Percentiles rank a stretch among this genome's conserved stretches.
Conservation (phyloP, 2,797 vertebrate species). For the Sarcoramphus papa region DNA sequence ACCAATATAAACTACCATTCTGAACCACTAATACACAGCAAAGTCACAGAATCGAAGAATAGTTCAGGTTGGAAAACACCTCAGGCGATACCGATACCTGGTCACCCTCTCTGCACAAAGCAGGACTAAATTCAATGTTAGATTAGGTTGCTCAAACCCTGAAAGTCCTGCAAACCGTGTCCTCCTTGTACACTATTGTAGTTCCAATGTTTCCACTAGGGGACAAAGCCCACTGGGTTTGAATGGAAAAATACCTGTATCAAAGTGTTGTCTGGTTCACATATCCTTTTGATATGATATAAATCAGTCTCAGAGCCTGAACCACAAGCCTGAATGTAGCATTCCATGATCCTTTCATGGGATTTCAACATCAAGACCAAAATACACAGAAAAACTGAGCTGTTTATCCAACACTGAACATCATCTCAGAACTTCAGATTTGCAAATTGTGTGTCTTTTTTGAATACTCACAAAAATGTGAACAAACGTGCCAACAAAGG, state of each 20-base stretch:
- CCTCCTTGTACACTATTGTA: no score
- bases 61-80: neutral
- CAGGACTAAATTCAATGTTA: neutral
- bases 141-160: neutral
- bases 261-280: neutral
- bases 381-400: neutral
- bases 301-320: neutral
- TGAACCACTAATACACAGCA: neutral
- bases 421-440: neutral
- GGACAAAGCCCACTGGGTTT: neutral
- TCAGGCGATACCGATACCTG: neutral
- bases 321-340: neutral
- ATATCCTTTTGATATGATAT: neutral
- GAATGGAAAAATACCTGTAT: neutral
- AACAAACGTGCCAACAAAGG: neutral
- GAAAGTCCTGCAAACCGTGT: rapidly evolving
- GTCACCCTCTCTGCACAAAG: neutral
- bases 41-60: neutral
- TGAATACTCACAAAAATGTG: neutral
- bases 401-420: neutral
- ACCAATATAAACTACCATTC: neutral
- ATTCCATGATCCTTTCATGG: neutral
- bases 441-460: neutral
- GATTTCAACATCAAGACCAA: neutral
- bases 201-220: neutral